Evolutionary conservation across 2,113 vertebrate species (phyloP), one percentile per base, ranked within the genome.

Genomic region (Lampris incognitus): DNA sequence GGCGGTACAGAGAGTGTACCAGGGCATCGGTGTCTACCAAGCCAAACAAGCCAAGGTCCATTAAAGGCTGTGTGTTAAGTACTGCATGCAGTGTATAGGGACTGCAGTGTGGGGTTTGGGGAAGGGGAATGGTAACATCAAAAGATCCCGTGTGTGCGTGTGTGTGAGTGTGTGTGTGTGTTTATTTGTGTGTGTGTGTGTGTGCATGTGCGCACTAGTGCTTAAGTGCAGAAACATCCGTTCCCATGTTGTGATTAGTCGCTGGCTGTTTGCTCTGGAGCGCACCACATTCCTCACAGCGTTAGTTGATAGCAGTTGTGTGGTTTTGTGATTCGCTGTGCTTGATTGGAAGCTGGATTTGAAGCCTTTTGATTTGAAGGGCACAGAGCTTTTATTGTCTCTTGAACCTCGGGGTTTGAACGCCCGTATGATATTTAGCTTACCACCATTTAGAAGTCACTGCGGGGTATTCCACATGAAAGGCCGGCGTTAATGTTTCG

Each of bases 271-370:
- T 85, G 81, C 89, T 90, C 86, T 88, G 77, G 84, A 86, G 77
- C 69, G 63, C 80, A 65, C 63, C 77, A 58, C 81, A 85, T 89
- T 91, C 85, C 78, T 81, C 13, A n/a, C 74, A 55, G 69, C 73
- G 77, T 91, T 91, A 90, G 93, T 92, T 91, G 89, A 91, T 88
- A 73, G 78, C 87, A 92, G 90, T 88, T 89, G 83, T 92, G 84
- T 82, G 77, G 81, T 86, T 90, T 91, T 73, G 24, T 80, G 83
- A 83, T 88, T 84, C 61, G 72, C 11, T 38, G 69, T 78, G 72
- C 85, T 86, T 89, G 85, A 91, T 91, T 89, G 78, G 85, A 66
- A 75, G 76, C 54, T 13, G 58, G 58, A 74, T 72, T 79, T 69
- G 61, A 77, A 82, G 75, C 62, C 72, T 64, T 56, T 50, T 78